Conservation (phyloP, 64 coral and sea anemone genomes). For the Pocillopora damicornis region DNA sequence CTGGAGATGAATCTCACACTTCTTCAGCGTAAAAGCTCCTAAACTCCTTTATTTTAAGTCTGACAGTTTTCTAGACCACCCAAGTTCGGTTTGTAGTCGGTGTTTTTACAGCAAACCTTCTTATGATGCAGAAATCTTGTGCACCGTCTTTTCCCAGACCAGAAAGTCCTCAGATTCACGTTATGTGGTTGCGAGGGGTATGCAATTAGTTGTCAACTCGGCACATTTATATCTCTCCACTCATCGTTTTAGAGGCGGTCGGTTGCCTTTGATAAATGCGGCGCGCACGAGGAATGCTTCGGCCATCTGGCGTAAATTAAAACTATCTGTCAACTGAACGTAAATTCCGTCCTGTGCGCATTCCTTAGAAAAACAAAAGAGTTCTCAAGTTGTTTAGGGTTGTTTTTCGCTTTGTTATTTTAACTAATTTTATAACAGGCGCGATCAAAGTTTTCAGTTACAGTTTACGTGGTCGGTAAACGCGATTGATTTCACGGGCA, state of each 20-base stretch:
- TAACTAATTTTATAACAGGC: conserved; percentile 90
- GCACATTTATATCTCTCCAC: conserved; percentile 48
- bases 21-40: conserved; percentile 29
- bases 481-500: conserved; percentile 9
- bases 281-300: conserved; percentile 68
- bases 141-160: conserved; percentile 6
- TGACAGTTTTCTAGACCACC: not conserved
- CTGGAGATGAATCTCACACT: not conserved
- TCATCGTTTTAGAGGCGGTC: conserved; percentile 46
- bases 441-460: conserved; percentile 30
- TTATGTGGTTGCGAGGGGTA: conserved; percentile 29
- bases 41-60: conserved; percentile 25
- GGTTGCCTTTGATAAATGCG: conserved; percentile 64
- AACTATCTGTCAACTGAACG: conserved; percentile 73
- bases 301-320: conserved; percentile 88
- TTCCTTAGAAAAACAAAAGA: conserved; percentile 97
- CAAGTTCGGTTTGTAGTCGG: not conserved
- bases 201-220: conserved; percentile 37
- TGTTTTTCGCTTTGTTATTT: conserved; percentile 90
- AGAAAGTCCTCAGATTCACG: conserved; percentile 26
- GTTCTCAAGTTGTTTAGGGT: conserved; percentile 94
- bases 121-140: conserved; percentile 14
- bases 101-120: conserved; percentile 24
- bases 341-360: conserved; percentile 76
- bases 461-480: conserved; percentile 22